Conservation (phyloP, 2,797 vertebrate species). For the Myioborus miniatus region DNA sequence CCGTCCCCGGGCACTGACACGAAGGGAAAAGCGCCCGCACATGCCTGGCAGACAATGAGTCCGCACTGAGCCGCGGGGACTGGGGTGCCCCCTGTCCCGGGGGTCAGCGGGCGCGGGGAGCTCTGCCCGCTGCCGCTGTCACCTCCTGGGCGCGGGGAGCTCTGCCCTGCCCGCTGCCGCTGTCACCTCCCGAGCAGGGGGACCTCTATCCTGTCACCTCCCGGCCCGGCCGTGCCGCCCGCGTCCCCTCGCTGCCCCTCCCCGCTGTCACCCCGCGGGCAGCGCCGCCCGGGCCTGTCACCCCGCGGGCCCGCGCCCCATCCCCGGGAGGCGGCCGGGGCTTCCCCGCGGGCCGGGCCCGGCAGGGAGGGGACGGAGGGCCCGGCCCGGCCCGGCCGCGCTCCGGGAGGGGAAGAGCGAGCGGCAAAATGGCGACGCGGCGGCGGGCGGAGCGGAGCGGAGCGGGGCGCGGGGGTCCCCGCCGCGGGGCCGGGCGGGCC, state of each 20-base stretch:
- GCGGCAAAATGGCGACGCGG: conserved; percentile 98
- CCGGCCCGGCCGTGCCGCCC: background rate
- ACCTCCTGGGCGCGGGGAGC: background rate
- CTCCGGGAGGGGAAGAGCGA: conserved; percentile 71
- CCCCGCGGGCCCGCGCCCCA: background rate
- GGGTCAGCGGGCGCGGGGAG: background rate
- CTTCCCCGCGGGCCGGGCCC: background rate
- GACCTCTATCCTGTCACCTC: background rate
- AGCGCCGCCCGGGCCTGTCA: conserved; percentile 8
- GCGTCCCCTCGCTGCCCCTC: background rate
- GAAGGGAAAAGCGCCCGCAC: background rate
- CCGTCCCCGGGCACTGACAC: background rate
- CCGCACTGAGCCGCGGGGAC: background rate
- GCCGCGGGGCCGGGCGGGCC: background rate
- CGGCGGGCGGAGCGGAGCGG: conserved; percentile 76
- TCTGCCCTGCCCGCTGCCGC: background rate
- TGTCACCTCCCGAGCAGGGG: background rate
- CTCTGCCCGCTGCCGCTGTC: background rate
- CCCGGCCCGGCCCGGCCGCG: background rate
- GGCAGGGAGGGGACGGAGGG: background rate
- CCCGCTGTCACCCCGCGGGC: background rate
- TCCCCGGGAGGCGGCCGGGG: background rate
- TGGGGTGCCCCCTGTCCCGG: background rate
- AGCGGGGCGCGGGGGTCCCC: conserved; percentile 4
- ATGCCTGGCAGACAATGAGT: background rate